Evolutionary conservation across 2,888 invertebrate species (phyloP).

Genomic region (Rhingia campestris): DNA sequence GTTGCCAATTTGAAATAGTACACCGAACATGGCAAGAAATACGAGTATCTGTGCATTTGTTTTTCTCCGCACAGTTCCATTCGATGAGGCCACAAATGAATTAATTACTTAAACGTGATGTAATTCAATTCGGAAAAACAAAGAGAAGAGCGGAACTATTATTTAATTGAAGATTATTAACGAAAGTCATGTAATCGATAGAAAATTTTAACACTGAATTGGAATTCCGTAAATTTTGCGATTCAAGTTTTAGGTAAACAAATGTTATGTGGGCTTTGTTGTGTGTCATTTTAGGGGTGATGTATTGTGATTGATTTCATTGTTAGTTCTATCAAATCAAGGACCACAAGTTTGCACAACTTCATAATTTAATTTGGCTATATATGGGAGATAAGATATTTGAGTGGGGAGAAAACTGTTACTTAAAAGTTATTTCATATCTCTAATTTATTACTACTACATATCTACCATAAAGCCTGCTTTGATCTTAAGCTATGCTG

Average conservation of each 20-base stretch:
- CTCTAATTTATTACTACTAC: too few species aligned
- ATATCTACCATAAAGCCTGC: too few species aligned
- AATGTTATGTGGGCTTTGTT: neutral
- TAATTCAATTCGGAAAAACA: constrained; percentile 43
- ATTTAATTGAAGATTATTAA: constrained; percentile 27
- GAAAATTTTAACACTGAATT: neutral
- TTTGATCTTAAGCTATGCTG: too few species aligned
- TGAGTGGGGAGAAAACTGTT: too few species aligned
- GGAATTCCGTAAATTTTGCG: neutral
- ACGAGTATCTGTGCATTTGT: neutral
- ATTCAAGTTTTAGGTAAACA: neutral
- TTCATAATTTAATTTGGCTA: too few species aligned
- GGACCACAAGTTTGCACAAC: too few species aligned
- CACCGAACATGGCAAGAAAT: neutral
- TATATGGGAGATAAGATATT: too few species aligned
- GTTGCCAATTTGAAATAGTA: constrained; percentile 1
- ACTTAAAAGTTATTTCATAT: too few species aligned
- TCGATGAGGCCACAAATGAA: constrained; percentile 39
- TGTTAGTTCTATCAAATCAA: too few species aligned
- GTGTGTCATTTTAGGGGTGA: neutral
- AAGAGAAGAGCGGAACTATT: constrained; percentile 8
- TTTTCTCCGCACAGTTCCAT: constrained; percentile 1
- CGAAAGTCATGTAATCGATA: constrained; percentile 8
- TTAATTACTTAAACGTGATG: constrained; percentile 61
- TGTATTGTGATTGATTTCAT: too few species aligned